Base-by-base conservation (phyloP, 2,888 invertebrate species). In the Neoascia interrupta region DNA sequence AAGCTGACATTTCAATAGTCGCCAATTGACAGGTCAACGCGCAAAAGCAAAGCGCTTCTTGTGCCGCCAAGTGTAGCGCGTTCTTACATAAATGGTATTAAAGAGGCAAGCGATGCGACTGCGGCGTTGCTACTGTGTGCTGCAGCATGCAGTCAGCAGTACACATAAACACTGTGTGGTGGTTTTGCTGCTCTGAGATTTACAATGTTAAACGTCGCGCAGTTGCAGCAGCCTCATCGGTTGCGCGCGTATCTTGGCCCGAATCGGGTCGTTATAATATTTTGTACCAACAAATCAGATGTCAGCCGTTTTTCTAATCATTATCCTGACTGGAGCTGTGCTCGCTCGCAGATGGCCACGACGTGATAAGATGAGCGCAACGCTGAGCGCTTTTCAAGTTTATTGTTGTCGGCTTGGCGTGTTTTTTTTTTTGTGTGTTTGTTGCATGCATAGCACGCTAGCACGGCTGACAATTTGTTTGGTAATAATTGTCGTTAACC, bases 21-120 rank as follows among this genome's bases (percentile, higher is more conserved):
- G 82, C 83, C 83, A 87, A 86, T 87, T 87, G 87, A 87, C 87
- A 87, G 87, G 85, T 87, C 86, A 87, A 87, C 87, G 88, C 88
- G 86, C 85, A 86, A 81, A 75, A 81, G 79, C 66, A 75, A 75
- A 81, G 76, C 70, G 72, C 82, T 69, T 72, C 69, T 72, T 53
- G 72, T 72, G 69, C 69, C 79, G 79, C 79, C 79, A 79, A 79
- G 79, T 79, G 81, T 72, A 81, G 61, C 64, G 64, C 49, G 51
- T 37, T 60, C 54, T 21, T 63, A 51, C 70, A 56, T 56, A 66
- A 72, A 81, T 72, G 74, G 80, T 43, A 56, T 45, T 41, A 56
- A 72, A 56, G 56, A 66, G 49, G 61, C 23, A 39, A 72, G 54
- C 36, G 23, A 54, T 61, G 58, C 54, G 43, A 34, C 15, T 37